Base-by-base conservation (phyloP, 2,888 invertebrate species). In the Chrysopilus asiliformis region DNA sequence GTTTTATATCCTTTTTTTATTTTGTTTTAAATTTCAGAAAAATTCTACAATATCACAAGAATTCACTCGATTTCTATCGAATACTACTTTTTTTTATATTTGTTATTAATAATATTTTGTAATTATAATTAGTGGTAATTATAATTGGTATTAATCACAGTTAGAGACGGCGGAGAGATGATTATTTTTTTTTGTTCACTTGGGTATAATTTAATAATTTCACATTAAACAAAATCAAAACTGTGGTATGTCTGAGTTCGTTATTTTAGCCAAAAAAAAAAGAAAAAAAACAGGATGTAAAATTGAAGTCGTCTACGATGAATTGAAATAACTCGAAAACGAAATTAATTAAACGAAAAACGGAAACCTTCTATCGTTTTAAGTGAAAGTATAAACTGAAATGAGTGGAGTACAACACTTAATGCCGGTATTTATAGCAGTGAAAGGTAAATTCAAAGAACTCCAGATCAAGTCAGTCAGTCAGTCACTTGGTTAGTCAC, bases 311-410 rank as follows among this genome's bases (percentile, higher is more conserved):
- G n/a, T n/a, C n/a, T n/a, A n/a, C n/a, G n/a, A n/a, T n/a, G n/a
- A n/a, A n/a, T n/a, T n/a, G n/a, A n/a, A n/a, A n/a, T n/a, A n/a
- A n/a, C n/a, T n/a, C n/a, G n/a, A n/a, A n/a, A n/a, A n/a, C 14
- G 12, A 22, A 24, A 24, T 29, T 25, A 38, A 34, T 12, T 38
- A 25, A 39, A 39, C 33, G 34, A 34, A 20, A 30, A 30, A 25
- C 17, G 34, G 17, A 20, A 29, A 30, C 16, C 36, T n/a, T n/a
- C n/a, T n/a, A n/a, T n/a, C n/a, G n/a, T n/a, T n/a, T n/a, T 27
- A 34, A 51, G 52, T 57, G 58, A 57, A 57, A 57, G 57, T 56
- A 40, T 42, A 45, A 45, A 48, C 47, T 47, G 48, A 53, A 55
- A 50, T 55, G 47, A 53, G 45, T 46, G 47, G 40, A 41, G 41